Conservation (phyloP, 2,888 invertebrate species). For the Rotaria macrura region DNA sequence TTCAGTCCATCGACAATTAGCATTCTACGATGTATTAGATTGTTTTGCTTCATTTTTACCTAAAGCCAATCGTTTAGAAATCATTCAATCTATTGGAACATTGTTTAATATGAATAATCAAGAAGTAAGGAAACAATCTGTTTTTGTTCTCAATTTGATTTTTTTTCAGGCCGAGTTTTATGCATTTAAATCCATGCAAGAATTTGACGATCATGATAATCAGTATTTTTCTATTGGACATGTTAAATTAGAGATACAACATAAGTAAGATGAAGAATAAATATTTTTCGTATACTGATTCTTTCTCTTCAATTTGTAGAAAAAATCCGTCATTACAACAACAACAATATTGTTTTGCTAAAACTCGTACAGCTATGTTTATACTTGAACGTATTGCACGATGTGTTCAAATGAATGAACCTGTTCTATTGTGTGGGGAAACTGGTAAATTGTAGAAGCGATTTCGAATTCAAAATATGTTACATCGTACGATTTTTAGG, state of each 20-base stretch:
- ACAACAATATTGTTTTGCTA: slow-evolving; percentile 39
- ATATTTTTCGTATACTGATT: neutral
- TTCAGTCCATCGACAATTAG: slow-evolving; percentile 50
- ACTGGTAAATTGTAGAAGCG: too few relatives aligned
- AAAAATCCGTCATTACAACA: neutral
- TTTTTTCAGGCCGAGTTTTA: neutral
- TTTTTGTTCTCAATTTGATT: too few relatives aligned
- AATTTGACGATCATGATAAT: neutral
- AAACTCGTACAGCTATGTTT: slow-evolving; percentile 43
- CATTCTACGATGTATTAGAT: slow-evolving; percentile 76
- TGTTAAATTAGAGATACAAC: neutral
- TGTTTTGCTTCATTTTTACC: slow-evolving; percentile 73
- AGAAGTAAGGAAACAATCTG: too few relatives aligned
- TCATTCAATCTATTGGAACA: slow-evolving; percentile 66
- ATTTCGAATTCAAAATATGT: too few relatives aligned
- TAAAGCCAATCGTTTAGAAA: slow-evolving; percentile 55
- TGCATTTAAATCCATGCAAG: neutral
- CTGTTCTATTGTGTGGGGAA: slow-evolving; percentile 86
- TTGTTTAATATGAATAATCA: slow-evolving; percentile 70
- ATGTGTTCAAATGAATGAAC: slow-evolving; percentile 64
- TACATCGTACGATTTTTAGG: neutral
- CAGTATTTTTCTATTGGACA: neutral
- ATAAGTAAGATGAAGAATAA: neutral
- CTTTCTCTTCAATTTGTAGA: neutral
- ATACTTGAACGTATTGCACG: slow-evolving; percentile 72